Percentiles rank a stretch among this genome's conserved stretches.
Conservation (phyloP, 2,113 vertebrate species). For the Epinephelus moara region DNA sequence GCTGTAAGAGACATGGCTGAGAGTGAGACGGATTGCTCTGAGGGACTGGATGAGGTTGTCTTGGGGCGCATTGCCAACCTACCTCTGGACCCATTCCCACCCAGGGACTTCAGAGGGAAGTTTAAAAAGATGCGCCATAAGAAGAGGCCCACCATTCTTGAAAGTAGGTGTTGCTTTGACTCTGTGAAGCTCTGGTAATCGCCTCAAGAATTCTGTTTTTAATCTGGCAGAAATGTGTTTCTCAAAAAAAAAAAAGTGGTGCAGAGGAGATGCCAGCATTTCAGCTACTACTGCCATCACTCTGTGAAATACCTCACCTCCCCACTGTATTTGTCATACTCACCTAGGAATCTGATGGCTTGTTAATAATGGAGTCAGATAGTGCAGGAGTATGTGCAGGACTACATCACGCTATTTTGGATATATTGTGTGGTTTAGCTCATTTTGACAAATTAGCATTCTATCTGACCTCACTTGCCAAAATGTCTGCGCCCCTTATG, state of each 20-base stretch:
- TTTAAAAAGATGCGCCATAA: constrained; percentile 89
- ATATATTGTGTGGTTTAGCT: constrained; percentile 1
- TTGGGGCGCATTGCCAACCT: constrained; percentile 77
- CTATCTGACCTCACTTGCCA: neutral
- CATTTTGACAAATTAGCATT: constrained; percentile 3
- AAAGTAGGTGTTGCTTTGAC: constrained; percentile 87
- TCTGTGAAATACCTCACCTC: constrained; percentile 72
- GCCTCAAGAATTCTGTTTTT: neutral
- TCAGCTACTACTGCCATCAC: constrained; percentile 41
- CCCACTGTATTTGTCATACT: constrained; percentile 47
- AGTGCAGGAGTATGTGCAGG: neutral
- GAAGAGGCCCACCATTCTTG: constrained; percentile 95
- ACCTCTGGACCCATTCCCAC: constrained; percentile 78
- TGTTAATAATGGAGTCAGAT: constrained; percentile 54
- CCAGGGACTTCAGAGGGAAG: constrained; percentile 87
- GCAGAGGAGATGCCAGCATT: neutral
- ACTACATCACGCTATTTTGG: neutral
- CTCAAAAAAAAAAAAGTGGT: neutral
- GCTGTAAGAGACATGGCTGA: constrained; percentile 78
- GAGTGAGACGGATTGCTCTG: constrained; percentile 83
- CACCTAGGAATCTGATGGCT: constrained; percentile 43
- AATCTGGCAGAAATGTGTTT: constrained; percentile 15
- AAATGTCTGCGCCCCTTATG: neutral
- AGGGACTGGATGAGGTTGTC: constrained; percentile 80
- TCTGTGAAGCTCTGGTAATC: neutral